These are phyloP conservation scores for Cottus gobio DNA, from an alignment of 2,113 vertebrate genomes.

Conservation along the genomic window DNA sequence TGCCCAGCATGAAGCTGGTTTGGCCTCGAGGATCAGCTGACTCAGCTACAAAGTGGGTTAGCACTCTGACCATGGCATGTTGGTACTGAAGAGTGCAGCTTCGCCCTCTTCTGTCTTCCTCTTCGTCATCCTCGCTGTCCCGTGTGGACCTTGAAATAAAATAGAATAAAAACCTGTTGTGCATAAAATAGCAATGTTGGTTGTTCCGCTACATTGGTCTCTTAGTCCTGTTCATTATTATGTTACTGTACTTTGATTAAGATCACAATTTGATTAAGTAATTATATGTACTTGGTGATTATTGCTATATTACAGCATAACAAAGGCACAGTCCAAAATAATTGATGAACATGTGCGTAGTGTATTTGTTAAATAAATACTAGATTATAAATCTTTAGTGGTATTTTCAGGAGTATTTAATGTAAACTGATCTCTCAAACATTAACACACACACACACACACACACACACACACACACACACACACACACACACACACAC, in stretches of 20 bases:
- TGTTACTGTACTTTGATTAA: not conserved
- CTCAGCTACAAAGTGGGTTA: constrained; percentile 94
- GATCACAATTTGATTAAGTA: not conserved
- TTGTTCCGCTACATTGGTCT: not conserved
- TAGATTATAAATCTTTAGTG: not conserved
- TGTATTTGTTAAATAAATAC: not conserved
- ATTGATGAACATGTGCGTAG: not conserved
- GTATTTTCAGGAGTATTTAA: constrained; percentile 21
- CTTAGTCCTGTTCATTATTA: not conserved
- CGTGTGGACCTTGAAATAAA: constrained; percentile 82
- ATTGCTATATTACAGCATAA: not conserved
- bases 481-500: not conserved
- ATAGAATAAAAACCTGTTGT: not conserved
- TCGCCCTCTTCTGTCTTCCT: constrained; percentile 89
- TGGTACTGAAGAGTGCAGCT: constrained; percentile 95
- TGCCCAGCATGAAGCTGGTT: constrained; percentile 88
- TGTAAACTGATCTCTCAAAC: constrained; percentile 16
- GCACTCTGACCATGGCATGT: constrained; percentile 90
- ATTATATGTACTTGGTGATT: not conserved
- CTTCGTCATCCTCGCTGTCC: constrained; percentile 96
- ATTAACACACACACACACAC: not conserved
- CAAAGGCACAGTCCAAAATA: not conserved
- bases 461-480: not conserved
- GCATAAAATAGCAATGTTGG: not conserved
- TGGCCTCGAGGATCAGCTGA: constrained; percentile 85